Conservation (phyloP, 2,113 vertebrate genomes). For the Varanus salvator region DNA sequence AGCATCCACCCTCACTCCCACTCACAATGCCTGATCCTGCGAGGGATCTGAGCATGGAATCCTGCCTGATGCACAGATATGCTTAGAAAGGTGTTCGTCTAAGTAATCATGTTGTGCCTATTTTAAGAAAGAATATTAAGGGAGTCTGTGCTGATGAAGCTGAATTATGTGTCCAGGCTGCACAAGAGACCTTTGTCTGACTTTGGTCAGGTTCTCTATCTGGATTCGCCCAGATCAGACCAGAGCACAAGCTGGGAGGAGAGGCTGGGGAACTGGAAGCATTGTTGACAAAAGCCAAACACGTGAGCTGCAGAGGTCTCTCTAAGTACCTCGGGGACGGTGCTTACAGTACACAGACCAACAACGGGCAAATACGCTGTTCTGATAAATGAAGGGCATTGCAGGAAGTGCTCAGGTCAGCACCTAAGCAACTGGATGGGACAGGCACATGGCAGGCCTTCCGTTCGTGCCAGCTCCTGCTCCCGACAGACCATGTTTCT, state of each 20-base stretch:
- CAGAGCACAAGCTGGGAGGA: not conserved
- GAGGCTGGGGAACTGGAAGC: not conserved
- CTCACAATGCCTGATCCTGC: not conserved
- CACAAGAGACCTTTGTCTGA: conserved; percentile 19
- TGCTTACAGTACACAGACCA: not conserved
- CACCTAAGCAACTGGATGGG: not conserved
- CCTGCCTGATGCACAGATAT: not conserved
- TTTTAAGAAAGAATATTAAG: not conserved
- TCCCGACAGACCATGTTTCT: not conserved
- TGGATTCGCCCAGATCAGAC: rapidly evolving
- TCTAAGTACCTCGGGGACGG: not conserved
- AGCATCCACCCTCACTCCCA: not conserved
- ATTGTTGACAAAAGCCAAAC: not conserved
- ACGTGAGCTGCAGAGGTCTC: not conserved
- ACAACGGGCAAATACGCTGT: not conserved
- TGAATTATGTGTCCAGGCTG: not conserved
- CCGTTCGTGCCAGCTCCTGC: conserved; percentile 3
- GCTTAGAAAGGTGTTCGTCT: not conserved
- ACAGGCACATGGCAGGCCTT: not conserved
- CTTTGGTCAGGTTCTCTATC: not conserved
- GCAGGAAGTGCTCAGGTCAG: conserved; percentile 5
- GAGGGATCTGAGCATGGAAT: not conserved
- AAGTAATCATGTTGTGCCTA: no score
- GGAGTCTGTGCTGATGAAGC: not conserved
- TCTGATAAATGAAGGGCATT: not conserved